These are phyloP conservation scores for Octomys mimax DNA, from an alignment of 2,797 vertebrate species.

Conservation along the genomic window DNA sequence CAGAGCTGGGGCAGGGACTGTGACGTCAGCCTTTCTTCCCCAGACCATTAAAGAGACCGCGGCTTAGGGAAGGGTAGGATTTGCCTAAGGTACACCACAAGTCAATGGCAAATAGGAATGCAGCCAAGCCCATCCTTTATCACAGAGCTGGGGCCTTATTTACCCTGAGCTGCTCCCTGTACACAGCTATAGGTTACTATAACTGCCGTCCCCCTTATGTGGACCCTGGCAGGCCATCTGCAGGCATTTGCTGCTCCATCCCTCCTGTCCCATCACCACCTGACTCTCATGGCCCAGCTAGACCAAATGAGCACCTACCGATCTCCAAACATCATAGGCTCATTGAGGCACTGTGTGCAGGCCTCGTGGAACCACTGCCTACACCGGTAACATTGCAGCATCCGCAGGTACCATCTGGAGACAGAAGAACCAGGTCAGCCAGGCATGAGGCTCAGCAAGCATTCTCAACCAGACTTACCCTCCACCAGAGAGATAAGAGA, in stretches of 20 bases:
- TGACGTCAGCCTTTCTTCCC: no score
- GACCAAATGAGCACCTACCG: conserved; percentile 87
- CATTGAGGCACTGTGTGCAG: conserved; percentile 96
- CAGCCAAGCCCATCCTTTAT: background rate
- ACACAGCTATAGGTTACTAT: background rate
- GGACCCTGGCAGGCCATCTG: background rate
- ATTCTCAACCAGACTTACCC: background rate
- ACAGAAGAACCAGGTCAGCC: conserved; percentile 50
- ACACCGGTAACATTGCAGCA: conserved; percentile 97
- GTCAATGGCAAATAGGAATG: background rate
- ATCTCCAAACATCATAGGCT: conserved; percentile 98
- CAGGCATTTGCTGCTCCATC: background rate
- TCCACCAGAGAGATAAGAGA: background rate
- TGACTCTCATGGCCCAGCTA: background rate
- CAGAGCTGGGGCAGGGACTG: background rate
- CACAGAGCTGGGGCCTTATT: background rate
- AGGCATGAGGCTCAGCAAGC: background rate
- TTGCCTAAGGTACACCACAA: background rate
- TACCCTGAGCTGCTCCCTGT: background rate
- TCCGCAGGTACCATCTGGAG: conserved; percentile 96
- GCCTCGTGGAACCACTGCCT: conserved; percentile 99
- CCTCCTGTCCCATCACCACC: accelerated
- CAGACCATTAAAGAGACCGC: background rate
- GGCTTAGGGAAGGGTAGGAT: background rate
- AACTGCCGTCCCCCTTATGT: background rate